Percentiles rank a stretch among this genome's conserved stretches.
These are phyloP conservation scores for Nineta flava DNA, from an alignment of 2,888 invertebrate species.

Conservation along the genomic window DNA sequence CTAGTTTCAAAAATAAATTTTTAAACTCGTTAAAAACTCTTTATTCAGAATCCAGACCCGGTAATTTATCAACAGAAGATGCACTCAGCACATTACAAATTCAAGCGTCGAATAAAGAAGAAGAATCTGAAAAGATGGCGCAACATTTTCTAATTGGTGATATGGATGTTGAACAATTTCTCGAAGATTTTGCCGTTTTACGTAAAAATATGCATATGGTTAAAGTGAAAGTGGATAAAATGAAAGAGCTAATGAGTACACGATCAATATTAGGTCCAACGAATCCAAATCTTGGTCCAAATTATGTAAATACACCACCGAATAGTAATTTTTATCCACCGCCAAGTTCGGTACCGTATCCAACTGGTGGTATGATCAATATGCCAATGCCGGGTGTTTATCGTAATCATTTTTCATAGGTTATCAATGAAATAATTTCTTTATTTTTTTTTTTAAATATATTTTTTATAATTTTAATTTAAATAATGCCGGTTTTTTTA, in stretches of 20 bases:
- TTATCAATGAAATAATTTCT: too few species aligned
- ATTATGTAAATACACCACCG: conserved; percentile 25
- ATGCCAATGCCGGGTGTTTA: conserved; percentile 57
- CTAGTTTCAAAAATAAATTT: background rate
- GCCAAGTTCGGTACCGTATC: conserved; percentile 41
- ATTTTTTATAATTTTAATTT: too few species aligned
- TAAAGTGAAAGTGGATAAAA: conserved; percentile 86
- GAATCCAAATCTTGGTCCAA: conserved; percentile 21
- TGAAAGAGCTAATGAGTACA: conserved; percentile 51
- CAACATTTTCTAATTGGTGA: conserved; percentile 64
- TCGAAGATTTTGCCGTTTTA: conserved; percentile 64
- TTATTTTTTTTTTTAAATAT: too few species aligned
- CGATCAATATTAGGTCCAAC: conserved; percentile 21
- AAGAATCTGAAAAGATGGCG: conserved; percentile 73
- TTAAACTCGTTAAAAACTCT: background rate
- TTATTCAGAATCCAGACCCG: conserved; percentile 52
- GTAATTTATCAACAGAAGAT: conserved; percentile 67
- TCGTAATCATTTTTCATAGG: background rate
- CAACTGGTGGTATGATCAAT: conserved; percentile 44
- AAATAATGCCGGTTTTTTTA: too few species aligned
- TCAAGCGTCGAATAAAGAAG: conserved; percentile 83
- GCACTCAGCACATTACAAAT: conserved; percentile 79
- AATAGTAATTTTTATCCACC: conserved; percentile 31
- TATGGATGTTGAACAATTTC: conserved; percentile 61
- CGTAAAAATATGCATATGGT: conserved; percentile 66